Evolutionary conservation across 2,797 vertebrate genomes (phyloP), one percentile per base, ranked within the genome.

Genomic region (Atherinosoma microstoma): DNA sequence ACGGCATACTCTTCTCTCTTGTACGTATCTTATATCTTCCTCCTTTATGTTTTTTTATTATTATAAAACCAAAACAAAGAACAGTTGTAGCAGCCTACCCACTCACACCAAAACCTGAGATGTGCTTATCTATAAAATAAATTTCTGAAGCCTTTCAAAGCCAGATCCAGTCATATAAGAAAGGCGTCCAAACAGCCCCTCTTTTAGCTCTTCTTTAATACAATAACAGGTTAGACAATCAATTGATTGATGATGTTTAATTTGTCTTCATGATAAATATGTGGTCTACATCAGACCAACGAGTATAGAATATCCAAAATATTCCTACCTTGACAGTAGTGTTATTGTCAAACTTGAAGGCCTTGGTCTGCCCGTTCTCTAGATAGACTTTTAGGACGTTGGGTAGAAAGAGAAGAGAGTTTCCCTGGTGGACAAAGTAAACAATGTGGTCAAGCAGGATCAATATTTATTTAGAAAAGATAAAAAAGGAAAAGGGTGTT

Each of bases 351-450:
- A 99, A 99, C 89, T 97, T 97, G 94, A 99, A 99, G 18, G 98
- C 98, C 88, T 99, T 99, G 0, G 98, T 99, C 91, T 99, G 98
- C 75, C 98, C 98, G 0, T 99, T 99, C 91, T 99, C 98, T 85
- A 99, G 87, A 86, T 99, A 99, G 2, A 99, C 95, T 91, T 99
- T 99, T 76, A 99, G 96, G 73, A 99, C 96, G 0, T 98, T 99
- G 78, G 98, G 97, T 95, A 99, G 96, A 75, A 97, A 99, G 75
- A 99, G 95, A 91, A 99, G 96, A 90, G 97, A 97, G 94, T 96
- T 99, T 69, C 97, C 98, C 98, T 99, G 94, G 38, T 51, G 49
- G 60, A 80, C 20, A 81, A 89, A 64, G 63, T 16, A n/a, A 76
- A 42, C 75, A 15, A 70, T 59, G 20, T 35, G 53, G 40, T 73